A percentile compares a stretch with the other conserved stretches of the same genome.
Conservation (phyloP, 2,113 vertebrate genomes). For the Oreochromis spilurus region DNA sequence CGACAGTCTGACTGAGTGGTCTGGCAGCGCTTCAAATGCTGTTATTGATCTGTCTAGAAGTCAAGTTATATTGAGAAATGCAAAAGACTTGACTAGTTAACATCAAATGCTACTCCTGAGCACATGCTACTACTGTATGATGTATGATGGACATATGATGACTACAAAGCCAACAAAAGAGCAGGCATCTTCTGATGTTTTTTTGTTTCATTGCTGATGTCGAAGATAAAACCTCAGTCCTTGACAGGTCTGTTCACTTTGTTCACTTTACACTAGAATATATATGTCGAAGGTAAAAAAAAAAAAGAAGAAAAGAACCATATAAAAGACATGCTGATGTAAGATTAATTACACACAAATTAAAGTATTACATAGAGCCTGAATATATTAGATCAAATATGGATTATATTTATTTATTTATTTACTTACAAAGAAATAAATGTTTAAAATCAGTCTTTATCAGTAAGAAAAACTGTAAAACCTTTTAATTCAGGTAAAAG, state of each 20-base stretch:
- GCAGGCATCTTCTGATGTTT: not conserved
- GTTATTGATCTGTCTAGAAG: conserved; percentile 42
- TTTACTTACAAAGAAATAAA: not conserved
- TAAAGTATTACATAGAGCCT: not conserved
- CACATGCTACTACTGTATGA: not conserved
- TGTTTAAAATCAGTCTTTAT: not conserved
- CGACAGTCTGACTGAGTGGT: conserved; percentile 34
- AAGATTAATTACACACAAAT: not conserved
- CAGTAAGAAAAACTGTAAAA: not conserved
- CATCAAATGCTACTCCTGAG: not conserved
- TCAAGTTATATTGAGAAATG: conserved; percentile 5
- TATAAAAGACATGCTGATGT: not conserved
- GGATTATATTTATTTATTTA: not conserved
- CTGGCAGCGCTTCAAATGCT: conserved; percentile 28
- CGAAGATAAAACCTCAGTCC: not conserved
- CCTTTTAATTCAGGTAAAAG: not conserved
- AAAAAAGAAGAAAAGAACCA: not conserved
- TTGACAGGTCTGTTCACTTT: not conserved
- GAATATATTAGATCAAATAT: not conserved
- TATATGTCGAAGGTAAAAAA: not conserved
- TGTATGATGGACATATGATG: not conserved
- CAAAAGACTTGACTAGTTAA: not conserved
- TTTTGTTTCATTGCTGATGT: not conserved
- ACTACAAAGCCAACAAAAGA: not conserved
- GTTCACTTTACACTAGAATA: not conserved